A percentile compares a stretch with the other conserved stretches of the same genome.
phyloP scores from a whole-genome alignment of 2,888 invertebrate species.

The Cephus spinipes region DNA sequence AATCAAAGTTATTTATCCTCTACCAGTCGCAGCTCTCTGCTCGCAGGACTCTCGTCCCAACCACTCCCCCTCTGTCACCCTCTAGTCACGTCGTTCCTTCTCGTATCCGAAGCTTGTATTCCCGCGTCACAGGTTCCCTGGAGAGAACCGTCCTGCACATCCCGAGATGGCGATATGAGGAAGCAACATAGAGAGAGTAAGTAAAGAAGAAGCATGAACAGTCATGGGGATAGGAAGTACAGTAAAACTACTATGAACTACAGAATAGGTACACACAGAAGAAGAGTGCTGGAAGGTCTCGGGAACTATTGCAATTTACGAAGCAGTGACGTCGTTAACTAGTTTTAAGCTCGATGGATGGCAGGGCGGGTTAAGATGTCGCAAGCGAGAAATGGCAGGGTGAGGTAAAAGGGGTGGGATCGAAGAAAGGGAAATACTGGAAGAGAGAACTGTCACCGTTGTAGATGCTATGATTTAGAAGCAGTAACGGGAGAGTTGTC shows the following conservation, averaged over 20 bases:
- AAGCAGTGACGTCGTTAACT: conserved; percentile 54
- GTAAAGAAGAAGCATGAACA: neutral
- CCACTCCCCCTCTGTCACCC: neutral
- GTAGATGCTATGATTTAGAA: conserved; percentile 41
- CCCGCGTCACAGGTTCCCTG: neutral
- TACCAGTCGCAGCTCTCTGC: neutral
- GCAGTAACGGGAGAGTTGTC: conserved; percentile 31
- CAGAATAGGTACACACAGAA: neutral
- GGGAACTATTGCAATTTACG: conserved; percentile 55
- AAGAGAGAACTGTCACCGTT: conserved; percentile 22
- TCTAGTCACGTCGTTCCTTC: neutral
- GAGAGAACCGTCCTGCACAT: neutral
- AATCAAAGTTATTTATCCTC: neutral
- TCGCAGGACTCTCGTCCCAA: neutral
- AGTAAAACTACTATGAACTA: neutral
- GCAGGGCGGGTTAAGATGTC: conserved; percentile 36
- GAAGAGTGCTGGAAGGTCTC: neutral
- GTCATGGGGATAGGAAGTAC: neutral
- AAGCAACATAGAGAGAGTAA: neutral
- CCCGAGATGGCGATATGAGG: neutral
- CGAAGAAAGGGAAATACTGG: neutral
- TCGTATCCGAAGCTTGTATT: neutral
- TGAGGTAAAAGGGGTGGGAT: neutral
- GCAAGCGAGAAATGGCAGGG: conserved; percentile 10
- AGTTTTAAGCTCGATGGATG: conserved; percentile 61